Base-by-base conservation (phyloP, 2,888 invertebrate species). In the Catocala sponsa region DNA sequence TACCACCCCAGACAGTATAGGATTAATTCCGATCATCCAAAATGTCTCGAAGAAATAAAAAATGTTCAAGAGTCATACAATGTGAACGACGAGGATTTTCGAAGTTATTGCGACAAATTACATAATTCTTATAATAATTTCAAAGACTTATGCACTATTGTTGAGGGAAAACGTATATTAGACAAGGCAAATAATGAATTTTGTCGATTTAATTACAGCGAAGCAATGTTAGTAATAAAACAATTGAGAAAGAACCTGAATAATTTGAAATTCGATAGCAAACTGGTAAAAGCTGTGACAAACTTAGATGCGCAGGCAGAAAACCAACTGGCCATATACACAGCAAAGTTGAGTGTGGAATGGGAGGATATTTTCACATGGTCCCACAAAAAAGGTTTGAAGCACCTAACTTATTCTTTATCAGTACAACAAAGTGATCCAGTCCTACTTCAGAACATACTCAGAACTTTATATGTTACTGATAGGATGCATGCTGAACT, bases 341-440 rank as follows among this genome's bases (percentile, higher is more conserved):
- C 83, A 15, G 92, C 94, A 1, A 89, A 92, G 49, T 69, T 94
- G n/a, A 92, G 92, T 65, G 74, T 86, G 32, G 93, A 94, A 79
- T 94, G 93, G 94, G 92, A 94, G 59, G 90, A 91, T 41, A 87
- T 94, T 13, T 94, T 94, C 59, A 83, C 84, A 41, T 94, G 94
- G 94, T 84, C 87, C 0, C 90, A 92, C 67, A 87, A 85, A 57
- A 89, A 84, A 74, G 87, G 91, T n/a, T 74, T 91, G 0, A 80
- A 85, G 65, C 86, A 80, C 57, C 78, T 91, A 1, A 89, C 88
- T 0, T 94, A 91, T 63, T 91, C 92, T 0, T 61, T 94, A 42
- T 88, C 91, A 1, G 88, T 94, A 0, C 90, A 92, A 65, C 93
- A 93, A 70, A 91, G 89, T 77, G 94, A 95, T 67, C 87, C 88